Evolutionary conservation across 92 coral and sea anemone species (phyloP).

Genomic region (Virgularia gustaviana): DNA sequence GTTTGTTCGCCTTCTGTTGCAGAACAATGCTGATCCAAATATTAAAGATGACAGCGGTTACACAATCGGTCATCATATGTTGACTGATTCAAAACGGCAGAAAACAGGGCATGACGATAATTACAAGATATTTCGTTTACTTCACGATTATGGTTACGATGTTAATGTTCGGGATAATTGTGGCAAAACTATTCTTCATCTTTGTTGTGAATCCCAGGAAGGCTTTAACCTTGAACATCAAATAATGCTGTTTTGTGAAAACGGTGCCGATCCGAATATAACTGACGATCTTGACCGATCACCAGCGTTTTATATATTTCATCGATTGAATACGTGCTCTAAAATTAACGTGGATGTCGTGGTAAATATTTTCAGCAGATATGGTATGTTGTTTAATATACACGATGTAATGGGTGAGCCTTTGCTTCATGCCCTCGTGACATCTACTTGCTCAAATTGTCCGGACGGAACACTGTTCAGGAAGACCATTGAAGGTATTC

Average conservation of each 20-base stretch:
- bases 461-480: background rate
- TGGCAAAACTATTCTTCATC: conserved; percentile 23
- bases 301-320: conserved; percentile 14
- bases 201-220: background rate
- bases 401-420: conserved; percentile 27
- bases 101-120: background rate
- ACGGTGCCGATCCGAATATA: conserved; percentile 28
- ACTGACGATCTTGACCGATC: conserved; percentile 13
- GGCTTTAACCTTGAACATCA: background rate
- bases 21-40: conserved; percentile 31
- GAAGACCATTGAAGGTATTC: background rate
- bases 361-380: too few relatives aligned
- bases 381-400: too few relatives aligned
- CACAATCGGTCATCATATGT: background rate
- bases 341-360: background rate
- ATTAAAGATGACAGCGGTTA: background rate
- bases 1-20: background rate
- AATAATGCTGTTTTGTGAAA: background rate
- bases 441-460: background rate
- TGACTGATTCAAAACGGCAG: background rate
- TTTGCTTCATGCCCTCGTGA: conserved; percentile 3
- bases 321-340: background rate
- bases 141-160: conserved; percentile 7
- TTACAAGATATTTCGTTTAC: background rate
- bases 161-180: conserved; percentile 3